Evolutionary conservation across 2,888 invertebrate genomes (phyloP).

Genomic region (Oligia fasciuncula): DNA sequence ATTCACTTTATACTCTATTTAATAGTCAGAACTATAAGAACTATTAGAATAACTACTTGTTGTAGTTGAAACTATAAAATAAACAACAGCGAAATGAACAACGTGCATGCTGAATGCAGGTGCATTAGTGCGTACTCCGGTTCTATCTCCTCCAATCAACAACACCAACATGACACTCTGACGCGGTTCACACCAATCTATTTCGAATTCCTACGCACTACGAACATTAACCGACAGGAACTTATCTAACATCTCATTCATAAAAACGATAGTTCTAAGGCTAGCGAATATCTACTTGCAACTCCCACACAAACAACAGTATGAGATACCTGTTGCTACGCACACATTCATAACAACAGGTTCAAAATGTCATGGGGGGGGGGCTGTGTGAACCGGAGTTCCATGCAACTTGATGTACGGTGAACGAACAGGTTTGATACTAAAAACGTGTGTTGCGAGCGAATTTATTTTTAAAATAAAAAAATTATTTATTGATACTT

Average conservation of each 20-base stretch:
- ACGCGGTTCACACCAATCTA: constrained; percentile 40
- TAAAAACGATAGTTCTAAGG: constrained; percentile 58
- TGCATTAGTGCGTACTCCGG: background rate
- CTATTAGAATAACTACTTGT: too few species aligned
- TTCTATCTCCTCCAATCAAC: background rate
- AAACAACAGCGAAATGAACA: background rate
- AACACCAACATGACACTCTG: background rate
- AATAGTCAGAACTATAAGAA: too few species aligned
- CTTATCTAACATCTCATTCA: constrained; percentile 65
- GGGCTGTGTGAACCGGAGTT: constrained; percentile 80
- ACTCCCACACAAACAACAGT: constrained; percentile 68
- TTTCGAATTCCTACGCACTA: constrained; percentile 37
- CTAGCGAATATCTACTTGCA: constrained; percentile 59
- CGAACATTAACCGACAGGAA: constrained; percentile 37
- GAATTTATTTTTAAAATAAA: background rate
- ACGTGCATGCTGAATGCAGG: too few species aligned
- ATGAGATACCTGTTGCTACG: constrained; percentile 65
- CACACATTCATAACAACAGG: constrained; percentile 74
- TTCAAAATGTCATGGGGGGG: constrained; percentile 75
- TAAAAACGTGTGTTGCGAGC: background rate
- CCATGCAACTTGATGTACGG: constrained; percentile 62
- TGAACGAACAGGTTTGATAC: constrained; percentile 72
- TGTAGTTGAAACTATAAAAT: background rate
- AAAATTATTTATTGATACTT: too few species aligned
- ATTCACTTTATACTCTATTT: too few species aligned